These are phyloP conservation scores for Malurus melanocephalus DNA, from an alignment of 2,113 vertebrate species.

Conservation along the genomic window DNA sequence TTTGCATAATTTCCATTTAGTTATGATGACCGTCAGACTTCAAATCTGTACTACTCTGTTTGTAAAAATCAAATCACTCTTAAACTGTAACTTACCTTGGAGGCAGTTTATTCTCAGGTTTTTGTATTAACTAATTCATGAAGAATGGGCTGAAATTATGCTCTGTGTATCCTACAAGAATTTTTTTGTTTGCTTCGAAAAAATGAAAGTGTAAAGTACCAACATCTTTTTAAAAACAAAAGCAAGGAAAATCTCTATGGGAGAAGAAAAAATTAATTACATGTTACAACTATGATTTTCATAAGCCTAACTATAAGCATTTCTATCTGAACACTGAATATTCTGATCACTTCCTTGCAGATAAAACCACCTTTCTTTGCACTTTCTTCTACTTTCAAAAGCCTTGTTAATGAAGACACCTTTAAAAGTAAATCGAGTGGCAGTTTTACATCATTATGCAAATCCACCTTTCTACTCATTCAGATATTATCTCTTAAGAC, in stretches of 20 bases:
- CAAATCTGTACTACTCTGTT: neutral
- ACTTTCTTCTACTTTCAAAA: conserved; percentile 3
- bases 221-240: neutral
- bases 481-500: conserved; percentile 53
- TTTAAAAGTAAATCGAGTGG: conserved; percentile 42
- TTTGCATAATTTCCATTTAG: neutral
- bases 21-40: neutral
- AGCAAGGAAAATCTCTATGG: neutral
- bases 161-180: neutral
- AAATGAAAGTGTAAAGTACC: neutral
- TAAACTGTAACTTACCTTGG: neutral
- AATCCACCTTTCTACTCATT: conserved; percentile 34
- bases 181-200: neutral
- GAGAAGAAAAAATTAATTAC: neutral
- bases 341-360: neutral
- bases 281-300: neutral
- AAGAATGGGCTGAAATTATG: neutral
- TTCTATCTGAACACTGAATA: neutral
- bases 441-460: conserved; percentile 26
- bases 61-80: neutral
- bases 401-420: conserved; percentile 5
- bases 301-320: neutral
- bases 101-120: neutral
- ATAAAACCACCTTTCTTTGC: neutral
- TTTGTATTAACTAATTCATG: neutral